phyloP scores from a whole-genome alignment of 2,113 vertebrate species.

The Ictalurus furcatus region DNA sequence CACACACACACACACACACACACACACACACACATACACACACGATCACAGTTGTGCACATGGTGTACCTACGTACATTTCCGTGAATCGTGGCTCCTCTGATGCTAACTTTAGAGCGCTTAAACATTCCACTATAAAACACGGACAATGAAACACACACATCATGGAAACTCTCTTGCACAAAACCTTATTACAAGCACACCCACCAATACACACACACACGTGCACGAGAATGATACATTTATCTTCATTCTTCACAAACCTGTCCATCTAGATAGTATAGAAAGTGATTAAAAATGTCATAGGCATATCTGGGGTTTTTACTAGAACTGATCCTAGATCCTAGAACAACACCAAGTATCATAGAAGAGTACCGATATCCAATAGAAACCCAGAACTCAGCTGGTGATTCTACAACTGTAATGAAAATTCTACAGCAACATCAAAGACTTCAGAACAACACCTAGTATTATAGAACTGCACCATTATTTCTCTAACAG shows the following conservation, averaged over 20 bases:
- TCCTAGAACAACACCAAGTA: not conserved
- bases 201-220: conserved; percentile 16
- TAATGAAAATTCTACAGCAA: not conserved
- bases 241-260: not conserved
- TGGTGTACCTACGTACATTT: conserved; percentile 60
- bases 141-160: conserved; percentile 45
- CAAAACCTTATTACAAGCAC: conserved; percentile 19
- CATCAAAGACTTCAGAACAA: not conserved
- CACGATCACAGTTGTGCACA: conserved; percentile 30
- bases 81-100: conserved; percentile 44
- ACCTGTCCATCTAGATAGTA: not conserved
- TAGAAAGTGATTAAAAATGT: not conserved
- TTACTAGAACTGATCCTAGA: not conserved
- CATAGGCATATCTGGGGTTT: not conserved
- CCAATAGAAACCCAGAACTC: not conserved
- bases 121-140: conserved; percentile 79
- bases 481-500: not conserved
- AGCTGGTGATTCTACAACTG: not conserved
- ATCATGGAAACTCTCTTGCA: conserved; percentile 14
- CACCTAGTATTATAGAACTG: not conserved
- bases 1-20: conserved; percentile 31
- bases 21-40: conserved; percentile 31
- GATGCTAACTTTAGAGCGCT: conserved; percentile 74
- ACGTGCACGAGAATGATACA: not conserved
- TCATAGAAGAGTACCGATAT: not conserved